A percentile compares a stretch with the other conserved stretches of the same genome.
phyloP scores from a whole-genome alignment of 2,797 vertebrate species.

The Paramormyrops hopkinsi region DNA sequence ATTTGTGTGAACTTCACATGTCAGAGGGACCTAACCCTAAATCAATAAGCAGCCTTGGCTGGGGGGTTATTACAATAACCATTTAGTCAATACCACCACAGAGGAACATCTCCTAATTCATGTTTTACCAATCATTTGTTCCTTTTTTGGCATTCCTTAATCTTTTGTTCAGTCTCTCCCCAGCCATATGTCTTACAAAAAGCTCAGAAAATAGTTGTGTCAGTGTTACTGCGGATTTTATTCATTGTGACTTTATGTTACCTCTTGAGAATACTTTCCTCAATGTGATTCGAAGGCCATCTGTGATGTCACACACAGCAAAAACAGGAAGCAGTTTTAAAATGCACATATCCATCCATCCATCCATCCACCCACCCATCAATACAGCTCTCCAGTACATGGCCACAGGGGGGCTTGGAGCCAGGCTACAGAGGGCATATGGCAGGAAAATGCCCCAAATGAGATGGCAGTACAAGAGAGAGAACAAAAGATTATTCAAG shows the following conservation, averaged over 20 bases:
- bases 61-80: neutral
- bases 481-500: neutral
- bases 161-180: neutral
- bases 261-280: neutral
- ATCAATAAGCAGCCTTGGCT: neutral
- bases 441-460: neutral
- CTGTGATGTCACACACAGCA: neutral
- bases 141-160: neutral
- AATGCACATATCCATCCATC: neutral
- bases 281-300: neutral
- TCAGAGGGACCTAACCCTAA: neutral
- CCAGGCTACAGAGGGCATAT: neutral
- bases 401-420: neutral
- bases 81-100: neutral
- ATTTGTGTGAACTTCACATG: neutral
- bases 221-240: neutral
- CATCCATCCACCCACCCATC: neutral
- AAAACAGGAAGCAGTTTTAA: neutral
- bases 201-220: neutral
- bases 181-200: neutral
- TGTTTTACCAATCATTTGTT: neutral
- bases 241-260: neutral
- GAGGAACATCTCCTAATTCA: neutral
- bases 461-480: neutral
- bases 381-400: neutral